A percentile compares a stretch with the other conserved stretches of the same genome.
Conservation (phyloP, 2,113 vertebrate genomes). For the Cebidichthys violaceus region DNA sequence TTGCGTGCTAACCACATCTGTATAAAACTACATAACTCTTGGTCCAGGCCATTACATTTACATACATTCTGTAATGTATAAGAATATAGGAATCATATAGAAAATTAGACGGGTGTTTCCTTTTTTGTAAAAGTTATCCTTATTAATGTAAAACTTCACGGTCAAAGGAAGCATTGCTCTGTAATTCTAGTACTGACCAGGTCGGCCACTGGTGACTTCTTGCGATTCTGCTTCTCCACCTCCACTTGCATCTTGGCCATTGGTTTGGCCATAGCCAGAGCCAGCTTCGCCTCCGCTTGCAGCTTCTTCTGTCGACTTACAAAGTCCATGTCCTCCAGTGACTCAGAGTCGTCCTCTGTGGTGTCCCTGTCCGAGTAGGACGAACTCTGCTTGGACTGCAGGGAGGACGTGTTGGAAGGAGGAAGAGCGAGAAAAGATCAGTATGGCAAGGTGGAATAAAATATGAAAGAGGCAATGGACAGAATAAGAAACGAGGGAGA, state of each 20-base stretch:
- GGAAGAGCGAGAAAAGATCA: not conserved
- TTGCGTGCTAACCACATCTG: not conserved
- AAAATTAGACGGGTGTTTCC: not conserved
- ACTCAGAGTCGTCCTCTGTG: conserved; percentile 96
- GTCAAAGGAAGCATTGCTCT: not conserved
- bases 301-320: conserved; percentile 96
- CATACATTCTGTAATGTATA: not conserved
- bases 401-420: not conserved
- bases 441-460: not conserved
- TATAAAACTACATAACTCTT: not conserved
- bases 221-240: conserved; percentile 99
- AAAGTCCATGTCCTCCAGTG: conserved; percentile 98
- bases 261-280: conserved; percentile 97
- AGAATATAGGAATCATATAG: not conserved
- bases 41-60: not conserved
- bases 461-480: not conserved
- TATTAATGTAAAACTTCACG: not conserved
- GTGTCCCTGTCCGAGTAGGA: conserved; percentile 99
- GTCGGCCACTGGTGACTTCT: conserved; percentile 97
- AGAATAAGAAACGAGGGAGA: not conserved
- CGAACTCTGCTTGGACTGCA: conserved; percentile 97
- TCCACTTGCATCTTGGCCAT: conserved; percentile 99
- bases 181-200: conserved; percentile 85
- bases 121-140: not conserved
- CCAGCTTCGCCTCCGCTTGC: conserved; percentile 97